Percentiles rank a stretch among this genome's conserved stretches.
Conservation (phyloP, 1,140 invertebrate genomes). For the Phthorimaea operculella region DNA sequence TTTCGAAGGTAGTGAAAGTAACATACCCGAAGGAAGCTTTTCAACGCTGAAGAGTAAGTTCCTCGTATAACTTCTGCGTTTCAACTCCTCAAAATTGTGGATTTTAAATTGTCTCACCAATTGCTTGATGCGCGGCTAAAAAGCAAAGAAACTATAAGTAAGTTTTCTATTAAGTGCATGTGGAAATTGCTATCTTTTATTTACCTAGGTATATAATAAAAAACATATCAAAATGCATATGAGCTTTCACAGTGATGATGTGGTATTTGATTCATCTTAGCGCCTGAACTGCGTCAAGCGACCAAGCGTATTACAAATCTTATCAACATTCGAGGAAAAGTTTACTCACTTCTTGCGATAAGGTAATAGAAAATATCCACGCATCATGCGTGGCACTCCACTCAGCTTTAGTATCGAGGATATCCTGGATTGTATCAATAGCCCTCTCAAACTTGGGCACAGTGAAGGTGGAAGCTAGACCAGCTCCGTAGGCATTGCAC, state of each 20-base stretch:
- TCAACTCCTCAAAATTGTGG: constrained; percentile 47
- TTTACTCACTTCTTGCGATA: constrained; percentile 59
- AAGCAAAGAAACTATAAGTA: constrained; percentile 2
- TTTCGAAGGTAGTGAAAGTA: too few species aligned
- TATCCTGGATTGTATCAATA: constrained; percentile 65
- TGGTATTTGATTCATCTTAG: constrained; percentile 16
- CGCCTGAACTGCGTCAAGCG: too few species aligned
- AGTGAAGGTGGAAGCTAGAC: constrained; percentile 68
- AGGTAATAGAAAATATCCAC: constrained; percentile 67
- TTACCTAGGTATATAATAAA: too few species aligned
- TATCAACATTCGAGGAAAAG: too few species aligned
- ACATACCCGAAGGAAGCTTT: constrained; percentile 65
- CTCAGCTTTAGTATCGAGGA: constrained; percentile 59
- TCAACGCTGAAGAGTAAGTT: constrained; percentile 66
- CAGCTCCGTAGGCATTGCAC: constrained; percentile 67
- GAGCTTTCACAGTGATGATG: constrained; percentile 34
- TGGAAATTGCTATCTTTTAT: too few species aligned
- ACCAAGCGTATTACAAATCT: too few species aligned
- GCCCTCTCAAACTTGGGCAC: constrained; percentile 66
- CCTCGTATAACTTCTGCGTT: constrained; percentile 48
- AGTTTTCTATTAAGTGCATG: too few species aligned
- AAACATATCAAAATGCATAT: too few species aligned
- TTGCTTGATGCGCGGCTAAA: constrained; percentile 51
- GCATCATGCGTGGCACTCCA: constrained; percentile 71
- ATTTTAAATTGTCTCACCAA: constrained; percentile 59